These are phyloP conservation scores for Hydroisotoma schaefferi DNA, from an alignment of 2,888 invertebrate genomes.

Conservation along the genomic window DNA sequence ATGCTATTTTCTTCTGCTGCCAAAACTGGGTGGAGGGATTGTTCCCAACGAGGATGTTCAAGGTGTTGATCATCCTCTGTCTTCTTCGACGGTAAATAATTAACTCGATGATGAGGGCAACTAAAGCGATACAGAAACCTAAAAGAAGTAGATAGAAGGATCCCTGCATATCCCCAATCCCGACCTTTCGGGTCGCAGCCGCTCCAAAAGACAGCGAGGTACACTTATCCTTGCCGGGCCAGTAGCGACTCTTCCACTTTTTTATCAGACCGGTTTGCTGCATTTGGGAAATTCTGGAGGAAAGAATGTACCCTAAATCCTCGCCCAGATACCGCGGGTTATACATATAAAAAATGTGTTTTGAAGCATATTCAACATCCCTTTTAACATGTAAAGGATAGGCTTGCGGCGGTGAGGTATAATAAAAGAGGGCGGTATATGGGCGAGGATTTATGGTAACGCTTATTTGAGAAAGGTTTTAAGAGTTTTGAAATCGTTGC, in stretches of 20 bases:
- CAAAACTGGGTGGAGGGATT: conserved; percentile 25
- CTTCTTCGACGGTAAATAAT: conserved; percentile 53
- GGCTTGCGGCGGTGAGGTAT: too few relatives aligned
- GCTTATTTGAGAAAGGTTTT: too few relatives aligned
- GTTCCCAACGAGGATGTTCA: conserved; percentile 56
- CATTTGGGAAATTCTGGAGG: conserved; percentile 67
- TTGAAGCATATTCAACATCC: too few relatives aligned
- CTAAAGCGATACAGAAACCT: conserved; percentile 58
- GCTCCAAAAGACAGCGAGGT: conserved; percentile 56
- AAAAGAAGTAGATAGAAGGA: conserved; percentile 80
- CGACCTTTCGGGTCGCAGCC: conserved; percentile 82
- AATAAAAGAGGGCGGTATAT: too few relatives aligned
- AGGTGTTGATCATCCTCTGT: conserved; percentile 54
- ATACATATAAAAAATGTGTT: too few relatives aligned
- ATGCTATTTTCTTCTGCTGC: conserved; percentile 32
- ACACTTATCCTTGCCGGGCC: conserved; percentile 76
- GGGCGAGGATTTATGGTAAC: too few relatives aligned
- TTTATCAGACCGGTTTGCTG: conserved; percentile 79
- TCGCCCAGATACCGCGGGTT: too few relatives aligned
- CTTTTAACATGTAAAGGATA: too few relatives aligned
- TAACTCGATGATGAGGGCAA: conserved; percentile 56
- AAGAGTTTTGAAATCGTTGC: background rate
- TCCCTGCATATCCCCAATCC: conserved; percentile 87
- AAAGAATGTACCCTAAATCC: background rate
- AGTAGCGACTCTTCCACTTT: conserved; percentile 74